Base-by-base conservation (phyloP, 2,888 invertebrate genomes). In the Drosophila longiperda region DNA sequence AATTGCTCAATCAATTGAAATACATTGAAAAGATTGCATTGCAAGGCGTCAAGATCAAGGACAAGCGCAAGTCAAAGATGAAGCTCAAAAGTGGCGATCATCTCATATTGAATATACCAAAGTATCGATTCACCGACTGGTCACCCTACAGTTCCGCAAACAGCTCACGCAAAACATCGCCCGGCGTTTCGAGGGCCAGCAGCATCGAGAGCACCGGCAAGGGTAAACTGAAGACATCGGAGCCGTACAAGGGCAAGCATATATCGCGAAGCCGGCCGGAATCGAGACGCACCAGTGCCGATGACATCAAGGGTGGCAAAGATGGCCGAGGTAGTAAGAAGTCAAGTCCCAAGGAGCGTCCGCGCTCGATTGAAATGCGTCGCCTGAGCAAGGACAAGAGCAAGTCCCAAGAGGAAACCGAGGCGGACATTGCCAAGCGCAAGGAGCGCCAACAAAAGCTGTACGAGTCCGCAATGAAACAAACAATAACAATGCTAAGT, bases 401-500 rank as follows among this genome's bases (percentile, higher is more conserved):
- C 6, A 96, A 95, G 89, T 96, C 96, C 1, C 96, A 95, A 91
- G 96, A 96, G 90, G 96, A 96, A 77, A 95, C 95, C 73, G 96
- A 96, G 82, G 95, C 95, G 0, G 96, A 96, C 91, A 90, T 92
- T 36, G 95, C 95, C 1, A 96, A 96, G 91, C 94, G 96, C 54
- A 95, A 96, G 91, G 96, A 96, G 86, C 95, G 96, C 75, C 96
- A 96, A 85, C 96, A 96, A 90, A 95, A 96, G 94, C 92, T 96
- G 2, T 96, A 96, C 82, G 96, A 96, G 93, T 95, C 95, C 5
- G 96, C 96, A 3, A 95, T 96, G 89, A 96, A 96, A 90, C 96
- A 96, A 92, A 96, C 96, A 0, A 96, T 96, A 84, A 96, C 96
- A 0, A 93, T 96, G 77, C 94, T 96, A 38, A 96, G 96, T 91